Evolutionary conservation across 2,888 invertebrate genomes (phyloP).

Genomic region (Caenorhabditis sulstoni): DNA sequence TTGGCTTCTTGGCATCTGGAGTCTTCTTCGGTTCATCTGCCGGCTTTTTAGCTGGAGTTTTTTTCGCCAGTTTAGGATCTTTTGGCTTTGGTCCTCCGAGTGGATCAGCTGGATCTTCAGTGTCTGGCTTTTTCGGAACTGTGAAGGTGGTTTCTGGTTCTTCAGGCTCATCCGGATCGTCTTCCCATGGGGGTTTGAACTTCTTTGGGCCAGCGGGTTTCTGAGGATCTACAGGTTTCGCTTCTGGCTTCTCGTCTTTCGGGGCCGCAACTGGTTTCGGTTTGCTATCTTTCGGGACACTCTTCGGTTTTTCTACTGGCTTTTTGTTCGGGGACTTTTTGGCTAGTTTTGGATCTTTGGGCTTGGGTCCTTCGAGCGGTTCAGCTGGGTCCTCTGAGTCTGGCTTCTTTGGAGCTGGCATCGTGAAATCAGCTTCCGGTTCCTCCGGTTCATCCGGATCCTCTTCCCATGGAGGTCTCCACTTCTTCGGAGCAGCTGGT

Average conservation of each 20-base stretch:
- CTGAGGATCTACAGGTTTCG: constrained; percentile 44
- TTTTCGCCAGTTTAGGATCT: constrained; percentile 49
- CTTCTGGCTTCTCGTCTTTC: constrained; percentile 6
- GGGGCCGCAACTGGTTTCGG: constrained; percentile 27
- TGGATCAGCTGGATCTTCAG: constrained; percentile 45
- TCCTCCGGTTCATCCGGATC: constrained; percentile 55
- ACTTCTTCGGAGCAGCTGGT: constrained; percentile 57
- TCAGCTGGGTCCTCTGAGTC: constrained; percentile 51
- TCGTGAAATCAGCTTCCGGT: constrained; percentile 57
- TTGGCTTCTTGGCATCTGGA: background rate
- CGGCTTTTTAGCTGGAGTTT: constrained; percentile 26
- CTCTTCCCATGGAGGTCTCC: constrained; percentile 50
- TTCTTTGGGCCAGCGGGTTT: constrained; percentile 54
- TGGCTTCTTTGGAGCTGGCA: constrained; percentile 45
- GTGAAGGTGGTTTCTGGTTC: constrained; percentile 54
- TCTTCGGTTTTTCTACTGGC: constrained; percentile 20
- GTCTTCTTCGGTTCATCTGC: constrained; percentile 32
- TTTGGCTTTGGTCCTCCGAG: constrained; percentile 40
- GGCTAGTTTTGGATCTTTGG: constrained; percentile 34
- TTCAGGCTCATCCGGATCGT: constrained; percentile 50
- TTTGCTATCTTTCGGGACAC: constrained; percentile 1
- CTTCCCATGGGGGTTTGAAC: constrained; percentile 59
- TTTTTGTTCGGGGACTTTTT: constrained; percentile 26
- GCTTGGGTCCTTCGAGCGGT: constrained; percentile 15
- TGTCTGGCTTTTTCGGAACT: constrained; percentile 47